Evolutionary conservation across 2,888 invertebrate genomes (phyloP).

Genomic region (Epiperipatus broadwayi): DNA sequence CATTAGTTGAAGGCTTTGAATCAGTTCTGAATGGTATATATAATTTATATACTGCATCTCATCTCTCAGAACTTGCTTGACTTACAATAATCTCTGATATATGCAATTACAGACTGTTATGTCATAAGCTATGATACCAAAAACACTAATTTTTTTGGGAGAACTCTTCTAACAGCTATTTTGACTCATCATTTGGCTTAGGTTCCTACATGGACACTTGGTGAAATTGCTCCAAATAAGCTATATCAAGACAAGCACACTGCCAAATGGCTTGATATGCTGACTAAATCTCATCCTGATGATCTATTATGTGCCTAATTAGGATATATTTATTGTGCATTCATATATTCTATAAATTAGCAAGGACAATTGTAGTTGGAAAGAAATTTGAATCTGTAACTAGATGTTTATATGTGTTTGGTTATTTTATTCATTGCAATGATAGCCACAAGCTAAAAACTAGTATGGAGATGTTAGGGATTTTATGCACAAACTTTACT

Average conservation of each 20-base stretch:
- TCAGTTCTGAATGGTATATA: slow-evolving; percentile 36
- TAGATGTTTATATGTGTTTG: too few species aligned
- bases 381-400: too few species aligned
- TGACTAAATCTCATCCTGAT: slow-evolving; percentile 47
- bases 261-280: slow-evolving; percentile 31
- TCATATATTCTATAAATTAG: too few species aligned
- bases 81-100: slow-evolving; percentile 39
- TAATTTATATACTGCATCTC: slow-evolving; percentile 46
- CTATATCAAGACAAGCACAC: slow-evolving; percentile 29
- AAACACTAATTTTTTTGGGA: slow-evolving; percentile 72
- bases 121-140: slow-evolving; percentile 47
- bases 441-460: too few species aligned
- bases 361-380: too few species aligned
- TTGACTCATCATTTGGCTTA: slow-evolving; percentile 76
- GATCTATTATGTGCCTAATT: slow-evolving; percentile 79
- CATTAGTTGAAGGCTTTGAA: slow-evolving; percentile 34
- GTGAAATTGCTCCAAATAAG: slow-evolving; percentile 26
- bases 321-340: too few species aligned
- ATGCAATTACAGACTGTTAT: slow-evolving; percentile 24
- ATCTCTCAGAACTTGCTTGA: slow-evolving; percentile 46
- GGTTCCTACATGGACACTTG: slow-evolving; percentile 52
- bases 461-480: too few species aligned
- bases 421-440: too few species aligned
- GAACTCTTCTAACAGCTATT: slow-evolving; percentile 66
- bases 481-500: too few species aligned